phyloP scores from a whole-genome alignment of 2,113 vertebrate species.

The Synodontis membranacea region DNA sequence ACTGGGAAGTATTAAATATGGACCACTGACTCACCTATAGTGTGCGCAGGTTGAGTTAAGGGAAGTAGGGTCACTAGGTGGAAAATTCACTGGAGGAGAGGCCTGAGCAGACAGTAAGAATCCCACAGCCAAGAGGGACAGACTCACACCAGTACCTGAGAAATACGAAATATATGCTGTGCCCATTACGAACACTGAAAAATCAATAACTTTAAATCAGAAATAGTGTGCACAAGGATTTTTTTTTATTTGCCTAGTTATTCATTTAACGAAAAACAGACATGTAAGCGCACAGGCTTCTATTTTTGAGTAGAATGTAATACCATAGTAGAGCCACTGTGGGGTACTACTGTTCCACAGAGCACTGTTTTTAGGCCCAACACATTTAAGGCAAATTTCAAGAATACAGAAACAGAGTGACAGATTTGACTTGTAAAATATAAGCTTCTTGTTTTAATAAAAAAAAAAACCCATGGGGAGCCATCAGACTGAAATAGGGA shows the following conservation, averaged over 20 bases:
- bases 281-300: not conserved
- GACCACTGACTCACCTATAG: slow-evolving; percentile 76
- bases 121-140: slow-evolving; percentile 83
- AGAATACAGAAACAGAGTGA: not conserved
- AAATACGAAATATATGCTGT: slow-evolving; percentile 35
- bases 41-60: slow-evolving; percentile 82
- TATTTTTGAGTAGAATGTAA: not conserved
- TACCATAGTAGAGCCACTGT: not conserved
- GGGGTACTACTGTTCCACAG: not conserved
- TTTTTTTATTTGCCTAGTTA: not conserved
- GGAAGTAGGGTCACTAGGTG: slow-evolving; percentile 71
- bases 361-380: not conserved
- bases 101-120: slow-evolving; percentile 89
- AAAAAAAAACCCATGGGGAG: not conserved
- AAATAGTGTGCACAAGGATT: not conserved
- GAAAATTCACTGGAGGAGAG: slow-evolving; percentile 83
- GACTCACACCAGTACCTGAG: slow-evolving; percentile 82
- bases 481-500: not conserved
- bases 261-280: not conserved
- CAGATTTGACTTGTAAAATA: not conserved
- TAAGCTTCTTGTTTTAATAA: not conserved
- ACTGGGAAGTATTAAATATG: not conserved
- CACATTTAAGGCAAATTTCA: not conserved
- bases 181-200: not conserved
- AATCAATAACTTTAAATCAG: not conserved